These are phyloP conservation scores for Oasisia sp. DNA, from an alignment of 2,888 invertebrate genomes.

Conservation along the genomic window DNA sequence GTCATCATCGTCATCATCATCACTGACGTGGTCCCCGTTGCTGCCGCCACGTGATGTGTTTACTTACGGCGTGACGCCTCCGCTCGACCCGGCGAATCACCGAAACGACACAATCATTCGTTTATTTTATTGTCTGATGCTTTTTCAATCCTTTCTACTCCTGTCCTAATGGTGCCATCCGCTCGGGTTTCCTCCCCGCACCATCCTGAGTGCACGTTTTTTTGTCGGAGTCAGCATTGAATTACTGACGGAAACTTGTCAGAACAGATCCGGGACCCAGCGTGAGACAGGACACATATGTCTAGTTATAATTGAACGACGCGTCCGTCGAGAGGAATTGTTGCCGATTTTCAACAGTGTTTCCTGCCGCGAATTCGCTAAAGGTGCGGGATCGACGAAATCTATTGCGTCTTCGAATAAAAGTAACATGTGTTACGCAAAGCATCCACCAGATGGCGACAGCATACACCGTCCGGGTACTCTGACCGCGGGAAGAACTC, in stretches of 20 bases:
- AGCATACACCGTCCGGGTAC: neutral
- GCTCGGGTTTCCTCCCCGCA: neutral
- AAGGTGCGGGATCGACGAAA: neutral
- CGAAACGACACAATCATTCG: conserved; percentile 11
- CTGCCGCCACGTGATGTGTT: neutral
- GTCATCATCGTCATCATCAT: neutral
- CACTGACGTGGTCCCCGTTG: neutral
- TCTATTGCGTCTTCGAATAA: neutral
- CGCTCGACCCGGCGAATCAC: neutral
- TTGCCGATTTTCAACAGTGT: neutral
- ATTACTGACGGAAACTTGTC: neutral
- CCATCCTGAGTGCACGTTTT: neutral
- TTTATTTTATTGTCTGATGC: neutral
- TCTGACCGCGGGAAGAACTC: neutral
- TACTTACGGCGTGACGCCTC: neutral
- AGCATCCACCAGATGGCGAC: neutral
- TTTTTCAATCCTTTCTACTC: neutral
- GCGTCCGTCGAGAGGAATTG: neutral
- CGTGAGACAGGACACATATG: neutral
- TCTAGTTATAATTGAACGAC: neutral
- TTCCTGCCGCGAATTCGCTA: neutral
- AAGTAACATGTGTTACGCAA: neutral
- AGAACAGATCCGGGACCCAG: neutral
- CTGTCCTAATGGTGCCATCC: neutral
- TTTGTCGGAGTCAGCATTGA: neutral